A percentile compares a stretch with the other conserved stretches of the same genome.
Evolutionary conservation across 2,888 invertebrate genomes (phyloP).

Genomic region (Lingula anatina): DNA sequence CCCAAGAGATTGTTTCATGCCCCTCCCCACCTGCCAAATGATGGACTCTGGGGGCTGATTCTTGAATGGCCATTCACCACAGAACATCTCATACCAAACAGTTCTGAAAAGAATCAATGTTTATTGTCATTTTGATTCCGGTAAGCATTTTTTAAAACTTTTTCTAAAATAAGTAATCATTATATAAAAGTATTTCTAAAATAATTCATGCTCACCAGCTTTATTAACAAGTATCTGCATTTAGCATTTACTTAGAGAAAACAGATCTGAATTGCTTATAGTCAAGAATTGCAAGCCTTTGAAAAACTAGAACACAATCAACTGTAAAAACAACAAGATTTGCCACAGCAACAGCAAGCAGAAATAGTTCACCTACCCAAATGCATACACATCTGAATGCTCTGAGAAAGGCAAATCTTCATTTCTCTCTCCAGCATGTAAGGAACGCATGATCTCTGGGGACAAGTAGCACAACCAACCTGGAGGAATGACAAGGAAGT

Average conservation of each 20-base stretch:
- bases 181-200: too few species aligned
- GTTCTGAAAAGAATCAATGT: constrained; percentile 66
- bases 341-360: not conserved
- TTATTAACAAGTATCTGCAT: too few species aligned
- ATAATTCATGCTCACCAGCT: too few species aligned
- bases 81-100: constrained; percentile 96
- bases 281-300: too few species aligned
- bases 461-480: constrained; percentile 99
- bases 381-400: constrained; percentile 93
- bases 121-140: too few species aligned
- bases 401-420: constrained; percentile 87
- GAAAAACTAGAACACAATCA: too few species aligned
- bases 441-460: constrained; percentile 86
- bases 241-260: too few species aligned
- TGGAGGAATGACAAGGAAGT: constrained; percentile 73
- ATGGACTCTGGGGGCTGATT: constrained; percentile 89
- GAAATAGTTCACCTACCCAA: constrained; percentile 90
- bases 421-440: constrained; percentile 65
- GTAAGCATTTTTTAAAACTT: too few species aligned
- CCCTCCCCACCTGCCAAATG: constrained; percentile 96
- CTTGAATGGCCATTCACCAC: constrained; percentile 94
- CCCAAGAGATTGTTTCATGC: constrained; percentile 84
- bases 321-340: not conserved
- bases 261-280: too few species aligned
- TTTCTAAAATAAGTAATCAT: too few species aligned